Base-by-base conservation (phyloP, 2,113 vertebrate genomes). In the Dendrocopos noguchii region DNA sequence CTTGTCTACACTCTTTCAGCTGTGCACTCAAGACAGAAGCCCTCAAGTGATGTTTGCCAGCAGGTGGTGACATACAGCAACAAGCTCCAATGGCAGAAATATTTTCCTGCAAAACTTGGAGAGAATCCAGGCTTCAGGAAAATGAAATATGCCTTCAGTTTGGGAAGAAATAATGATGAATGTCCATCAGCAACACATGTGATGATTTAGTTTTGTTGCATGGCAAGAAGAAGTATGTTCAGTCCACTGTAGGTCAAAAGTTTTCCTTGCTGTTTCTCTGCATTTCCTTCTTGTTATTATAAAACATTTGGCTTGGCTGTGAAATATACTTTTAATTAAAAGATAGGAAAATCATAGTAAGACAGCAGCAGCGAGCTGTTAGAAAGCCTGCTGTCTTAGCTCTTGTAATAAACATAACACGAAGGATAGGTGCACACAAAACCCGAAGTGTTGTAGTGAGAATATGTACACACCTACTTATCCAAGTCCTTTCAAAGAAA, bases 61-160 rank as follows among this genome's bases (percentile, higher is more conserved):
- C 97, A 97, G 97, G 95, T 96, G 97, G 97, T 88, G 96, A 93
- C 96, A 97, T 24, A 94, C 75, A 55, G 96, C 96, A 97, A 97
- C 93, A 82, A 97, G 97, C 96, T 56, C 91, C 84, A 52, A 65
- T 68, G 93, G 88, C 60, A 96, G 73, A 75, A 79, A 83, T 72
- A 85, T 75, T 91, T 91, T 89, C 80, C 84, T 86, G 95, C 46
- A 88, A 95, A 96, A 92, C 82, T 36, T 91, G 94, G 93, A 95
- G 82, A 91, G 95, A 95, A 93, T 94, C 95, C 94, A 96, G 89
- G 90, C 77, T 95, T 94, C 90, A 76, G 74, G 47, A 93, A 95
- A 97, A 88, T 91, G 82, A 97, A 97, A 94, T 95, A 96, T 66
- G 79, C 88, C 73, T 92, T 94, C 92, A 93, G 87, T 88, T 95